phyloP scores from a whole-genome alignment of 2,888 invertebrate genomes.

The Temnothorax unifasciatus region DNA sequence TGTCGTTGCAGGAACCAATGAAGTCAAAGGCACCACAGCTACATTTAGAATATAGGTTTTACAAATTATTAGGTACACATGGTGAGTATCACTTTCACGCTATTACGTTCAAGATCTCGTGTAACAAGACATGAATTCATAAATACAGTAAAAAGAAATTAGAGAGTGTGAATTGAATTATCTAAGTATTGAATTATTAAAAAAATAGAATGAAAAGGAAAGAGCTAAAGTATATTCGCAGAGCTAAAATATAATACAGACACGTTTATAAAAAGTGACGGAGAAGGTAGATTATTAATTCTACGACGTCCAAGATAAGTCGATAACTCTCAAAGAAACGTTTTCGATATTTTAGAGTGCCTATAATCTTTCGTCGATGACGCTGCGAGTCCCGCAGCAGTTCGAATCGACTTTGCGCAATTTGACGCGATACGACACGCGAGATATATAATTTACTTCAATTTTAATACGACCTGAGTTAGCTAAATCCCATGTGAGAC shows the following conservation, averaged over 20 bases:
- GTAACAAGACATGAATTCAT: not conserved
- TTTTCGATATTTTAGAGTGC: not conserved
- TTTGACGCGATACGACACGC: slow-evolving; percentile 13
- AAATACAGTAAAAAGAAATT: not conserved
- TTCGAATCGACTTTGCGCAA: not conserved
- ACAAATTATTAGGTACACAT: slow-evolving; percentile 99
- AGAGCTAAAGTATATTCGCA: no score
- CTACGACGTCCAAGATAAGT: slow-evolving; percentile 16
- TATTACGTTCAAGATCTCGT: not conserved
- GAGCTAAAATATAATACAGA: slow-evolving; percentile 11
- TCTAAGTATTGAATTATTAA: not conserved
- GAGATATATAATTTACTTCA: slow-evolving; percentile 12
- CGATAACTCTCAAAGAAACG: slow-evolving; percentile 7
- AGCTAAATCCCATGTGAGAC: not conserved
- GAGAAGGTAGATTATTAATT: slow-evolving; percentile 38
- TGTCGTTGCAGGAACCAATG: slow-evolving; percentile 94
- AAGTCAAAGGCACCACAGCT: slow-evolving; percentile 99
- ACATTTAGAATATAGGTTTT: slow-evolving; percentile 99
- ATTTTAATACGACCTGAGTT: slow-evolving; percentile 7
- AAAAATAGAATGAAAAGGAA: not conserved
- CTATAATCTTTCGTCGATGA: slow-evolving; percentile 15
- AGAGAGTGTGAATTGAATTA: not conserved
- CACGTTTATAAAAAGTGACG: not conserved
- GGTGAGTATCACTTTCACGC: slow-evolving; percentile 89
- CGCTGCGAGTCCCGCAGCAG: not conserved